Conservation (phyloP, 2,888 invertebrate genomes). For the Dasysyrphus tricinctus region DNA sequence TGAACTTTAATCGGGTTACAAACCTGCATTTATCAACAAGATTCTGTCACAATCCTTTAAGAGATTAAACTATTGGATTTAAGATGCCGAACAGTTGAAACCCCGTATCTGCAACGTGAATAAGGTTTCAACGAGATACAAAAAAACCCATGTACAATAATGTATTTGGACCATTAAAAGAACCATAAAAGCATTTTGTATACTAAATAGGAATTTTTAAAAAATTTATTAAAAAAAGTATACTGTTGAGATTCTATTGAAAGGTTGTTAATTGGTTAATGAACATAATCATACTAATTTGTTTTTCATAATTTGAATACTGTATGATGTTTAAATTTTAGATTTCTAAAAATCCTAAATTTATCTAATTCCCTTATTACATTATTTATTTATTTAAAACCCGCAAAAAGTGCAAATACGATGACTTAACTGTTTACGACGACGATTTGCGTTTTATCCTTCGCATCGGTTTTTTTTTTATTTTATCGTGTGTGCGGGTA, state of each 20-base stretch:
- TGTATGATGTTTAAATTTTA: too few relatives aligned
- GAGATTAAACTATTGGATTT: neutral
- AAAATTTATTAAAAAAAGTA: too few relatives aligned
- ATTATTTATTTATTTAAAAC: too few relatives aligned
- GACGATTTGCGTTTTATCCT: neutral
- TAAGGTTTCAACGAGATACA: neutral
- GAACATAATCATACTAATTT: too few relatives aligned
- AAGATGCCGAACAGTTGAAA: neutral
- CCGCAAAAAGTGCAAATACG: neutral
- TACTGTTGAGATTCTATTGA: too few relatives aligned
- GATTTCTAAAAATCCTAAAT: too few relatives aligned
- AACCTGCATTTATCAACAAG: neutral
- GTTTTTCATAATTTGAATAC: too few relatives aligned
- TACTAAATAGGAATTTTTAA: too few relatives aligned
- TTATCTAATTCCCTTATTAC: too few relatives aligned
- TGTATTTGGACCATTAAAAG: neutral
- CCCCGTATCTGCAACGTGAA: neutral
- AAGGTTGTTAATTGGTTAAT: too few relatives aligned
- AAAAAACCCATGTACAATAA: too few relatives aligned
- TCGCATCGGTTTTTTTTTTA: neutral
- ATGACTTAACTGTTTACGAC: neutral
- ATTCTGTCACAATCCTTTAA: neutral
- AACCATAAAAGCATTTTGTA: neutral
- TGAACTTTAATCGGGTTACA: neutral
- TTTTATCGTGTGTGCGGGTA: slow-evolving; percentile 42